Evolutionary conservation across 2,888 invertebrate genomes (phyloP).

Genomic region (Leucoma salicis): DNA sequence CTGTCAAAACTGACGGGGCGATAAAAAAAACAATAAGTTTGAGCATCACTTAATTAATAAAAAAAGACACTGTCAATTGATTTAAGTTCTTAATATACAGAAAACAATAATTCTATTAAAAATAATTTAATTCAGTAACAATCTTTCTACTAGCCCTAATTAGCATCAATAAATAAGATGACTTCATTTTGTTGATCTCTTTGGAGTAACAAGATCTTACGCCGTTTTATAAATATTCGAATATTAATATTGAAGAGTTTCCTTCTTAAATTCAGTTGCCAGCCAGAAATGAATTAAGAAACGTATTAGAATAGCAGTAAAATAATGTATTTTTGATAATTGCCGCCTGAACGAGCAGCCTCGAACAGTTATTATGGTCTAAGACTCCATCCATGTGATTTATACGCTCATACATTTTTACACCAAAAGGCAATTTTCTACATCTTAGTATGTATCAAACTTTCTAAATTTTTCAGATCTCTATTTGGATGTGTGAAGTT

Average conservation of each 20-base stretch:
- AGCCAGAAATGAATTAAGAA: conserved; percentile 19
- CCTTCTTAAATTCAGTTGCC: conserved; percentile 18
- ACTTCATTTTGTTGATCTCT: conserved; percentile 70
- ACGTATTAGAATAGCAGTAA: conserved; percentile 27
- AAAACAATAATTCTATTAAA: conserved; percentile 69
- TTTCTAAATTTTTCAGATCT: no score
- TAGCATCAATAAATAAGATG: conserved; percentile 77
- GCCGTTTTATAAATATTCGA: conserved; percentile 29
- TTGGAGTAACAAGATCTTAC: conserved; percentile 45
- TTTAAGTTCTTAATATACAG: conserved; percentile 73
- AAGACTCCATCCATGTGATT: no score
- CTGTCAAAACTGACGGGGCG: conserved; percentile 39
- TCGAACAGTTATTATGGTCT: no score
- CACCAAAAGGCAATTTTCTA: no score
- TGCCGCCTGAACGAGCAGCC: no score
- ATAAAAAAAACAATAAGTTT: conserved; percentile 47
- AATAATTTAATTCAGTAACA: conserved; percentile 75
- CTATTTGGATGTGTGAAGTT: no score
- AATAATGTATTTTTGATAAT: no score
- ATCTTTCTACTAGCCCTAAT: conserved; percentile 67
- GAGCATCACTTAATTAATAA: conserved; percentile 66
- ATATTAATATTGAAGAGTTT: conserved; percentile 23
- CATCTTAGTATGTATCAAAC: no score
- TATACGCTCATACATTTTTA: no score
- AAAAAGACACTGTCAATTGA: conserved; percentile 63